Percentiles rank a stretch among this genome's conserved stretches.
Conservation (phyloP, 2,113 vertebrate genomes). For the Ancistrus triradiatus region DNA sequence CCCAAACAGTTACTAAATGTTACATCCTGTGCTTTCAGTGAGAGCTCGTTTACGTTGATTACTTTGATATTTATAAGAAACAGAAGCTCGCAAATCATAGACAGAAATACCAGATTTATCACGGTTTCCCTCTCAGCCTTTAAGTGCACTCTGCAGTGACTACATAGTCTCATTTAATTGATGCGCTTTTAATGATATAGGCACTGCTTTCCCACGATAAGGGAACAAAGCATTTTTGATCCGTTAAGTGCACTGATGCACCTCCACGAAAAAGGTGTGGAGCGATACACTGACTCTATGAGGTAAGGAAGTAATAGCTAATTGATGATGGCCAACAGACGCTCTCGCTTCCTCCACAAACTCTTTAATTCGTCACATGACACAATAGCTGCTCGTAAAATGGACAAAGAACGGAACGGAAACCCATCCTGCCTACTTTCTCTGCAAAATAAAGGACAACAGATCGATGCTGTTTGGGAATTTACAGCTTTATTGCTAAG, state of each 20-base stretch:
- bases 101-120: not conserved
- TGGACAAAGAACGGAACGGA: too few species aligned
- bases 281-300: slow-evolving; percentile 10
- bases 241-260: slow-evolving; percentile 36
- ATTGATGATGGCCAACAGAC: too few species aligned
- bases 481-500: too few species aligned
- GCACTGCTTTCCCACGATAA: slow-evolving; percentile 11
- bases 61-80: not conserved
- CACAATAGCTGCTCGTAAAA: too few species aligned
- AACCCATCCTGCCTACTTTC: too few species aligned
- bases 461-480: too few species aligned
- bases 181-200: slow-evolving; percentile 38
- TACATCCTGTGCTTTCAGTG: not conserved
- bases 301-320: too few species aligned
- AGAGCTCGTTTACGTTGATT: not conserved
- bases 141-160: slow-evolving; percentile 9
- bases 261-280: not conserved
- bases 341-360: too few species aligned
- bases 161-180: slow-evolving; percentile 12
- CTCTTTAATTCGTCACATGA: too few species aligned
- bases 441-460: too few species aligned
- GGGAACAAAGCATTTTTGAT: slow-evolving; percentile 19
- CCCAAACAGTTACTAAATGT: not conserved
- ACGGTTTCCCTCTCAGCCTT: not conserved
- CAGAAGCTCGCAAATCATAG: not conserved